Evolutionary conservation across 2,113 vertebrate species (phyloP).

Genomic region (Dromiciops gliroides): DNA sequence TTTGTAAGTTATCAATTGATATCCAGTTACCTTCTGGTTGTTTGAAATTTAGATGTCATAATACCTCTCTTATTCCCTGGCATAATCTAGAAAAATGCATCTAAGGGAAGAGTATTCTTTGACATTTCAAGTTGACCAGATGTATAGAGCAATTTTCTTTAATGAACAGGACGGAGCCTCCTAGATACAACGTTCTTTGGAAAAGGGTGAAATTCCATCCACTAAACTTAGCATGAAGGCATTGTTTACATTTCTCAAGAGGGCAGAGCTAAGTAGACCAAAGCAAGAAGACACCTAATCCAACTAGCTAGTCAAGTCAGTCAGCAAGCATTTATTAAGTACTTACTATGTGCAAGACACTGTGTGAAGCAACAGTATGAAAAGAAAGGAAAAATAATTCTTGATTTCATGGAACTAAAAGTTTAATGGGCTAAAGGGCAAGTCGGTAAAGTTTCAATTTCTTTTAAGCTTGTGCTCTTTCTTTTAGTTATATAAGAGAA

Average conservation of each 20-base stretch:
- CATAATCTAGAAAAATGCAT: not conserved
- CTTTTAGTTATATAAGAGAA: not conserved
- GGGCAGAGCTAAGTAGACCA: not conserved
- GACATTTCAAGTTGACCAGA: not conserved
- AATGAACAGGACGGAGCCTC: not conserved
- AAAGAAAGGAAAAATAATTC: not conserved
- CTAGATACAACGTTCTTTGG: not conserved
- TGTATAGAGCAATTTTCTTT: not conserved
- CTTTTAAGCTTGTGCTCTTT: not conserved
- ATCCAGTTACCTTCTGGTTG: not conserved
- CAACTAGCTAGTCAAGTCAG: not conserved
- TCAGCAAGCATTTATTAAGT: not conserved
- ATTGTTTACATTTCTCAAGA: not conserved
- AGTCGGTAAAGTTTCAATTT: not conserved
- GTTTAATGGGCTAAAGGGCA: not conserved
- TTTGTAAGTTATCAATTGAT: not conserved
- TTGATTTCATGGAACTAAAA: not conserved
- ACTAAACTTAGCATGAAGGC: not conserved
- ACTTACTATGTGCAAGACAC: not conserved
- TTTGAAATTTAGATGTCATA: not conserved
- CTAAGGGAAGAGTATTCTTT: not conserved
- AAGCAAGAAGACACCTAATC: not conserved
- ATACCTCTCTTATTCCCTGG: not conserved
- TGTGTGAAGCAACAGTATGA: not conserved
- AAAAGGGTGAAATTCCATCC: not conserved